Evolutionary conservation across 2,797 vertebrate genomes (phyloP), one percentile per base, ranked within the genome.

Genomic region (Karalla daura): DNA sequence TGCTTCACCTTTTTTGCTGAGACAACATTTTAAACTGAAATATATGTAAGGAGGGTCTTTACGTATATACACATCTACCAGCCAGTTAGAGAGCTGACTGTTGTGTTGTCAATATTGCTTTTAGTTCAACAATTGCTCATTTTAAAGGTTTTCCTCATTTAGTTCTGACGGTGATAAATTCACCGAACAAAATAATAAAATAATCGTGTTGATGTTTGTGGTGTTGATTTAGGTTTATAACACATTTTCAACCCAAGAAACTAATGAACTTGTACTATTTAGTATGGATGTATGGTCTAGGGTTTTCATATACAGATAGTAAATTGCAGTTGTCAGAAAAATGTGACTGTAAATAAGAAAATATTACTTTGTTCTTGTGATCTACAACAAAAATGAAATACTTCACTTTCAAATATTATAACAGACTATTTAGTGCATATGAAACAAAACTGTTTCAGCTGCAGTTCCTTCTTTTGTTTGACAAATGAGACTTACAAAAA

Each of bases 391-490:
- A 43, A 14, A 11, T 11, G 18, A 53, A 40, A 10, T 1, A 21
- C 9, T 4, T 12, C 13, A 21, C 21, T 14, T 43, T 36, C 8
- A 2, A 23, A 17, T 33, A 4, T 6, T 54, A n/a, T 15, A 27
- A 37, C 5, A 21, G 18, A 39, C 14, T 25, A 52, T 49, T 9
- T 39, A 17, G 11, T 17, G 12, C 8, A 15, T 24, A 2, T 25
- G 54, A 28, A 12, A 20, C 25, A 60, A 15, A 30, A 47, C 12
- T 44, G 14, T 27, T 25, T 23, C 7, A 10, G 10, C 12, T 63
- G 33, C 47, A 55, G 50, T 60, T 40, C 17, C 0, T 46, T 58
- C 59, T 62, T 65, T 33, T 65, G 27, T 66, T 41, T 59, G 44
- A 64, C 27, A 45, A 45, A 51, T 33, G 32, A 60, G 14, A 44